phyloP scores from a whole-genome alignment of 2,797 vertebrate species.

The Chelidonichthys spinosus region DNA sequence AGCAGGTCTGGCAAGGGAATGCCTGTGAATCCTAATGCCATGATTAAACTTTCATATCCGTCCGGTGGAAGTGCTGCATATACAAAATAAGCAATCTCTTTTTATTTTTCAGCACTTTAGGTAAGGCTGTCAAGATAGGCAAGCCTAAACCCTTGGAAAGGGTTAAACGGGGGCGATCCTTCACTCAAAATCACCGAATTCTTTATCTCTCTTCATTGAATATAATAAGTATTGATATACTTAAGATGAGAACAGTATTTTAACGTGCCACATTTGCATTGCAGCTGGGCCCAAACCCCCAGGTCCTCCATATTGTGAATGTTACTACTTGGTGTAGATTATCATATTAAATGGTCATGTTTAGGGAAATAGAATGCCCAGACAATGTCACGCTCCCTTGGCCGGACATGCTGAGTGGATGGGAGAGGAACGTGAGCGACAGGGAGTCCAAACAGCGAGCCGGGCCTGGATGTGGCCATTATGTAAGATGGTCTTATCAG shows the following conservation, averaged over 20 bases:
- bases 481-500: conserved; percentile 86
- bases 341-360: conserved; percentile 48
- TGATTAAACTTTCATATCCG: conserved; percentile 83
- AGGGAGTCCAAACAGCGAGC: conserved; percentile 59
- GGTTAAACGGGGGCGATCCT: conserved; percentile 71
- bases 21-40: conserved; percentile 83
- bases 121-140: conserved; percentile 56
- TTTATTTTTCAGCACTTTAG: conserved; percentile 75
- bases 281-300: neutral
- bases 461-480: conserved; percentile 74
- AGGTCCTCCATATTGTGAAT: conserved; percentile 22
- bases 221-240: conserved; percentile 27
- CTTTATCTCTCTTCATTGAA: conserved; percentile 46
- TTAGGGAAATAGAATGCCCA: conserved; percentile 43
- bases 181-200: conserved; percentile 50
- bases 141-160: conserved; percentile 68
- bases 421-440: conserved; percentile 51
- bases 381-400: conserved; percentile 29
- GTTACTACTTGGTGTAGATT: conserved; percentile 33
- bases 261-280: conserved; percentile 14
- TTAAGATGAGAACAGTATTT: conserved; percentile 21
- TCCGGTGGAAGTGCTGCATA: conserved; percentile 79
- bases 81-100: conserved; percentile 78
- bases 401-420: conserved; percentile 31
- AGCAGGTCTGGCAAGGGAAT: conserved; percentile 80